Conservation (phyloP, 2,888 invertebrate species). For the Linyphia triangularis region DNA sequence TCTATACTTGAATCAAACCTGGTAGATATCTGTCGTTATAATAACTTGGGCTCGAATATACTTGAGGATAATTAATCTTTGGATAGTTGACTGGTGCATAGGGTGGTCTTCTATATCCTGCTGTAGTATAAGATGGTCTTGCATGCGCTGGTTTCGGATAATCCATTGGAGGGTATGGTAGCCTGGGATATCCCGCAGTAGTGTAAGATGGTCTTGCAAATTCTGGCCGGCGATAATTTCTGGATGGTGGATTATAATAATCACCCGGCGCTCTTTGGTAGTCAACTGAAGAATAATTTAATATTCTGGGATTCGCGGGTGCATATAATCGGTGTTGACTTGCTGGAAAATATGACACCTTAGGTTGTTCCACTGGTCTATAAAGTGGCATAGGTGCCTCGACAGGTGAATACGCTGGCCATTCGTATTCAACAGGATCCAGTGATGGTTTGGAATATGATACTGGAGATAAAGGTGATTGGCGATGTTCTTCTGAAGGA, state of each 20-base stretch:
- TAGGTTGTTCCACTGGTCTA: background rate
- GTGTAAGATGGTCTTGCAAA: background rate
- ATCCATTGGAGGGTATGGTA: background rate
- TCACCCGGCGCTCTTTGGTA: background rate
- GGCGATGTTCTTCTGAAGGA: background rate
- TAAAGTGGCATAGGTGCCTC: background rate
- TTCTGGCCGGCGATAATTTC: background rate
- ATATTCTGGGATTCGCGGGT: background rate
- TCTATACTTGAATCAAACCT: too few relatives aligned
- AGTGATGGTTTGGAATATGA: too few relatives aligned
- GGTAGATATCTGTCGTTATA: background rate
- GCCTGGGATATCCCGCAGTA: background rate
- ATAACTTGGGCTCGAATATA: too few relatives aligned
- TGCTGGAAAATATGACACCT: background rate
- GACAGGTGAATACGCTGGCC: background rate
- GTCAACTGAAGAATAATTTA: background rate
- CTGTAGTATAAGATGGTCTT: background rate
- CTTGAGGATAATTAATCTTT: background rate
- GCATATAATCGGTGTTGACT: background rate
- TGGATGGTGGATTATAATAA: background rate
- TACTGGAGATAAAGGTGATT: background rate
- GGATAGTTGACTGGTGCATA: background rate
- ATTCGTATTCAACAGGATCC: background rate
- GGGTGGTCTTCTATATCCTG: background rate
- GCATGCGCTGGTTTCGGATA: background rate